Base-by-base conservation (phyloP, 2,113 vertebrate species). In the Microtus pennsylvanicus region DNA sequence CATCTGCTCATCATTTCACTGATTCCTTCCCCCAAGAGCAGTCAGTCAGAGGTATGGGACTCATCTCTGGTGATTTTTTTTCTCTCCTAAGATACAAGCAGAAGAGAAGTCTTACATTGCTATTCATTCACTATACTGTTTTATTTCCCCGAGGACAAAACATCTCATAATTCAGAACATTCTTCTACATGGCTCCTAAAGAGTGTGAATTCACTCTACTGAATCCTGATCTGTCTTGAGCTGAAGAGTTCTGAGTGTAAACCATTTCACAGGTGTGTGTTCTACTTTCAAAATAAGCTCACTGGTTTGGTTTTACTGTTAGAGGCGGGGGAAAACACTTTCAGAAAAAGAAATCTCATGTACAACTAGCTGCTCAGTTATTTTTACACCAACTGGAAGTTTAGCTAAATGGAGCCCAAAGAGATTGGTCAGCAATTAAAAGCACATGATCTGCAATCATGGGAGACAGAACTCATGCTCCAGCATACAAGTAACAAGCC, bases 101-200 rank as follows among this genome's bases (percentile, higher is more conserved):
- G 67, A 96, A 89, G 47, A 88, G 7, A 94, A 38, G 16, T 93
- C 90, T 95, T 82, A 93, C 92, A 96, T 86, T 72, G 82, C 81
- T 93, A 16, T 21, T 74, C 19, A 38, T 42, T 92, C 0, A 0
- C 87, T 95, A 75, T 93, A 93, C 61, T 77, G 28, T 16, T 94
- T 76, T 87, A 24, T 76, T 87, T 83, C 95, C 42, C 92, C 86
- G 7, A 78, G 22, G 69, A 69, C 33, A 82, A 81, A 94, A 89
- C 45, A 24, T 96, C 95, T 87, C 87, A 87, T 87, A 93, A 94
- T 96, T 86, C 77, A 95, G 78, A 91, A 93, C 78, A 75, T 74
- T 90, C 61, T 96, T 89, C 87, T 8, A 42, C 67, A 85, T 50
- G 69, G 47, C 42, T 89, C 55, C 74, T 77, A 13, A 52, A 83